Conservation (phyloP, 2,797 vertebrate genomes). For the Oceanodroma leucorhoa region DNA sequence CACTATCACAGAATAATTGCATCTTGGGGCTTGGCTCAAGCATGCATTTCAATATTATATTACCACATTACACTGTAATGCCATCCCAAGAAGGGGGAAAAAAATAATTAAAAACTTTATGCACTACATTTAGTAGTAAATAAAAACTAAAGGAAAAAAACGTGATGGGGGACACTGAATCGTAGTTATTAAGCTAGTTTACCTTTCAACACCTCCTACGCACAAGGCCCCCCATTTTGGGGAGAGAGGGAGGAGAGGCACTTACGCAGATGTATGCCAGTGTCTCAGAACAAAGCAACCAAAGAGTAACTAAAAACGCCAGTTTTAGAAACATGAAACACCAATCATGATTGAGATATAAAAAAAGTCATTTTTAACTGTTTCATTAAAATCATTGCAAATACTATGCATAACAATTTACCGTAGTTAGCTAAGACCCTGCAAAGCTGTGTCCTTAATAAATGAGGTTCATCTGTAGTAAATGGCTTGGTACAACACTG, state of each 20-base stretch:
- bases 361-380: conserved; percentile 46
- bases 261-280: background rate
- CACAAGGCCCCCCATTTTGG: background rate
- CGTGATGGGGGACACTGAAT: background rate
- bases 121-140: background rate
- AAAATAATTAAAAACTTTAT: background rate
- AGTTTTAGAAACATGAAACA: conserved; percentile 10
- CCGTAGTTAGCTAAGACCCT: background rate
- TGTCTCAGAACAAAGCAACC: background rate
- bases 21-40: background rate
- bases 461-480: conserved; percentile 75
- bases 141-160: background rate
- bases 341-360: conserved; percentile 14
- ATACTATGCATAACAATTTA: conserved; percentile 55
- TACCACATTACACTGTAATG: background rate
- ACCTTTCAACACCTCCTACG: background rate
- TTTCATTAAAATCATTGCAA: conserved; percentile 67
- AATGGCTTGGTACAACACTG: conserved; percentile 67
- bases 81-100: accelerated
- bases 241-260: background rate
- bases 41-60: background rate
- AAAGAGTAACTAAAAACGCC: background rate
- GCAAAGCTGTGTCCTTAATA: conserved; percentile 65
- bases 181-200: background rate
- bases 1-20: background rate